Evolutionary conservation across 2,113 vertebrate species (phyloP).

Genomic region (Pleuronectes platessa): DNA sequence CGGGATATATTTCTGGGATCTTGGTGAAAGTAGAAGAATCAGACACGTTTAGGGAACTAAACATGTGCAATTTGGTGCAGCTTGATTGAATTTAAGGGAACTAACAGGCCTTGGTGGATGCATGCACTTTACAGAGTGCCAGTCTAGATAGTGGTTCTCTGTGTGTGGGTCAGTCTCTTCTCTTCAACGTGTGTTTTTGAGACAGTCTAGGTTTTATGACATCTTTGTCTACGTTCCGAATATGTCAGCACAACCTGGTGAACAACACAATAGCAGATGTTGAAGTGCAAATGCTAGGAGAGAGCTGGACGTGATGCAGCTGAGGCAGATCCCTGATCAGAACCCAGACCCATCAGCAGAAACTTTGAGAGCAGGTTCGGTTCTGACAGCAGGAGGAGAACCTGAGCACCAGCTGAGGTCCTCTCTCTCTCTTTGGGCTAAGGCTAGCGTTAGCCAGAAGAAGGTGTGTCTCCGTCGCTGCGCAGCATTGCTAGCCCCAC

Average conservation of each 20-base stretch:
- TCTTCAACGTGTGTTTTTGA: neutral
- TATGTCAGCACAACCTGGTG: constrained; percentile 18
- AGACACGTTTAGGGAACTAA: too few relatives aligned
- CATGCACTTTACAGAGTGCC: too few relatives aligned
- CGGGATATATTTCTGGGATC: too few relatives aligned
- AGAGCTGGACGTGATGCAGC: constrained; percentile 21
- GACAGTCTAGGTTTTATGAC: too few relatives aligned
- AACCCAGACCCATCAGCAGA: neutral
- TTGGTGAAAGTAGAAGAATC: too few relatives aligned
- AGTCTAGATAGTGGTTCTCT: too few relatives aligned
- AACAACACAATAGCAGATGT: constrained; percentile 7
- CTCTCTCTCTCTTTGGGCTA: neutral
- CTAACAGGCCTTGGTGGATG: too few relatives aligned
- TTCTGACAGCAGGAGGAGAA: too few relatives aligned
- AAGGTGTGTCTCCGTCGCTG: constrained; percentile 76
- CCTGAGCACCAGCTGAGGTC: too few relatives aligned
- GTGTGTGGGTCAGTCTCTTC: neutral
- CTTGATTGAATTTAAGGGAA: too few relatives aligned
- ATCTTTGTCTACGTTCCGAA: constrained; percentile 20
- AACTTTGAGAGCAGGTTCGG: neutral
- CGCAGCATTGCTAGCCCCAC: constrained; percentile 64
- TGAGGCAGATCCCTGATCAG: neutral
- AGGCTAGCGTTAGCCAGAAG: constrained; percentile 71
- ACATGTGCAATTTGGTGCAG: too few relatives aligned
- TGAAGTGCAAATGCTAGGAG: constrained; percentile 33